phyloP scores from a whole-genome alignment of 30 jellyfish, hydroid and myxozoan genomes.

The Hydractinia echinata region DNA sequence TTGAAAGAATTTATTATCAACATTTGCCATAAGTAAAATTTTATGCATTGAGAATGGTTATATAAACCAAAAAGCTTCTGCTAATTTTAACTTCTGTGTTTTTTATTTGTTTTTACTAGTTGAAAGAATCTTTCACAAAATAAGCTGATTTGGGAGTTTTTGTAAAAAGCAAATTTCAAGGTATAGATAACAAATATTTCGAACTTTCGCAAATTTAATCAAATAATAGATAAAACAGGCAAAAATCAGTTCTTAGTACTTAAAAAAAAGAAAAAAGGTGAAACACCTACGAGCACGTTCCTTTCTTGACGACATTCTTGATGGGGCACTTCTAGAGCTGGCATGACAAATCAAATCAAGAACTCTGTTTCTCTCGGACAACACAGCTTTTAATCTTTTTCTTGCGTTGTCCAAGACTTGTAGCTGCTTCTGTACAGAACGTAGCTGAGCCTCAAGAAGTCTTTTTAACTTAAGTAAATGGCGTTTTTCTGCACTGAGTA shows the following conservation, averaged over 20 bases:
- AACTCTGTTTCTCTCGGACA: slow-evolving; percentile 73
- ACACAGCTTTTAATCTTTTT: slow-evolving; percentile 70
- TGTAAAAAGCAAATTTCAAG: too few relatives aligned
- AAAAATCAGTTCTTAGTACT: not conserved
- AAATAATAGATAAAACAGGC: not conserved
- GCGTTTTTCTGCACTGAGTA: slow-evolving; percentile 61
- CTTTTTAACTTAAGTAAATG: slow-evolving; percentile 65
- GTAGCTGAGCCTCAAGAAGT: slow-evolving; percentile 60
- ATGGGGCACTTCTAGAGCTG: not conserved
- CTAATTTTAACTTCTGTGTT: too few relatives aligned
- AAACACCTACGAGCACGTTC: not conserved
- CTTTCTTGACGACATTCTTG: slow-evolving; percentile 8
- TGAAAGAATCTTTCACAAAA: too few relatives aligned
- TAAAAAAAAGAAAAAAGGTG: not conserved
- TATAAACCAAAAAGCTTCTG: too few relatives aligned
- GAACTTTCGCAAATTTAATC: not conserved
- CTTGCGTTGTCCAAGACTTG: slow-evolving; percentile 79
- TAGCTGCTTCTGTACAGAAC: slow-evolving; percentile 82
- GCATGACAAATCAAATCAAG: slow-evolving; percentile 70
- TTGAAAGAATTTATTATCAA: too few relatives aligned
- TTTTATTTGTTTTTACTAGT: too few relatives aligned
- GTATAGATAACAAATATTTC: too few relatives aligned
- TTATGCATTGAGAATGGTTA: too few relatives aligned
- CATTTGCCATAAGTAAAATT: too few relatives aligned
- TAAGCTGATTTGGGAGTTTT: too few relatives aligned